Base-by-base conservation (phyloP, 2,113 vertebrate species). In the Fukomys damarensis region DNA sequence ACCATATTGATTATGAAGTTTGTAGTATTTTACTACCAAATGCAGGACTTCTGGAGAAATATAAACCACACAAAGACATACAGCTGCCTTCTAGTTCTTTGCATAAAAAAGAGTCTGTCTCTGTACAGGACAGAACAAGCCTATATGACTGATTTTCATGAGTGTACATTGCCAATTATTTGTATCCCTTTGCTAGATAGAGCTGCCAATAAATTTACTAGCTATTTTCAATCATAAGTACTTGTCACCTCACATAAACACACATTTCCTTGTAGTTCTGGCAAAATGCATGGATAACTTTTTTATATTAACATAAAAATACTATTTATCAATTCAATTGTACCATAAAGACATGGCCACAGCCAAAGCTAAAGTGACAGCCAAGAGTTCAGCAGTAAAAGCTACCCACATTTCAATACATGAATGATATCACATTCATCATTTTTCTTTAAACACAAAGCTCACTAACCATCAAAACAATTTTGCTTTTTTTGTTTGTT, bases 351-450 rank as follows among this genome's bases (percentile, higher is more conserved):
- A 90, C 94, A 91, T 76, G 58, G 58, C 85, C 81, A 95, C 59
- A 95, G 63, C 86, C 74, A 96, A 95, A 97, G 91, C 93, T 91
- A 97, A 97, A 97, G 92, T 54, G 92, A 70, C 32, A 97, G 92
- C 84, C 95, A 97, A 94, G 76, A 74, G 92, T 95, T 65, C 14
- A 52, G 32, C 89, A 95, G 93, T 86, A n/a, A 87, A 91, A 94
- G 86, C 96, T n/a, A 94, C 56, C 83, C 91, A 0, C 89, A 91
- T 94, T 95, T 97, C 68, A 86, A 49, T 7, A 91, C n/a, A 0
- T 59, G 95, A 98, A 98, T 94, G 97, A 96, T 96, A 98, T 49
- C 94, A 97, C 86, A 82, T 3, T 91, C 96, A 93, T 81, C 59
- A 95, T 95, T 80, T 68, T n/a, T n/a, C 59, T 85, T 4, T 89